Percentiles rank a stretch among this genome's conserved stretches.
phyloP scores from a whole-genome alignment of 2,797 vertebrate species.

The Sardinella longiceps region DNA sequence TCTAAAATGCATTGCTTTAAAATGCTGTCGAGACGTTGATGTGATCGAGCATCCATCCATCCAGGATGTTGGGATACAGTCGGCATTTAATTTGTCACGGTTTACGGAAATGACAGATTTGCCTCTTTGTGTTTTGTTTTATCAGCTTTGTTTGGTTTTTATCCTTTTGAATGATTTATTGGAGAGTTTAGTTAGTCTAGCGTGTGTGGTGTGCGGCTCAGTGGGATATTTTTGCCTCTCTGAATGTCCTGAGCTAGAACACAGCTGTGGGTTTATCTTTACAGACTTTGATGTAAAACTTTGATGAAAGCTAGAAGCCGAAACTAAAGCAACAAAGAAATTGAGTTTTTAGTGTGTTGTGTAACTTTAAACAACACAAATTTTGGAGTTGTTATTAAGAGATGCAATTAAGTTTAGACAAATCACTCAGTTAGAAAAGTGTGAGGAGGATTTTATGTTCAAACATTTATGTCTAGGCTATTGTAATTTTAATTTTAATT shows the following conservation, averaged over 20 bases:
- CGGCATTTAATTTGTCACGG: neutral
- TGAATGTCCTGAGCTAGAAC: neutral
- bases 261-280: neutral
- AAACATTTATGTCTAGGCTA: too few relatives aligned
- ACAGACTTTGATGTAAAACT: neutral
- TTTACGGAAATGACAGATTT: slow-evolving; percentile 1
- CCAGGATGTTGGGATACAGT: neutral
- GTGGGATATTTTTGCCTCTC: neutral
- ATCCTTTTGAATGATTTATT: slow-evolving; percentile 4
- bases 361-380: neutral
- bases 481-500: too few relatives aligned
- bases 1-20: neutral
- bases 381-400: neutral
- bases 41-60: slow-evolving; percentile 11
- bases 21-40: neutral
- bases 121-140: neutral
- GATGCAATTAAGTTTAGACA: neutral
- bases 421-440: neutral
- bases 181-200: neutral
- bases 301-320: neutral
- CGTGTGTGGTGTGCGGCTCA: neutral
- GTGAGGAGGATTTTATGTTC: too few relatives aligned
- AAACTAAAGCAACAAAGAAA: neutral
- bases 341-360: too few relatives aligned
- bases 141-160: slow-evolving; percentile 1